Base-by-base conservation (phyloP, 2,888 invertebrate species). In the Galerucella calmariensis region DNA sequence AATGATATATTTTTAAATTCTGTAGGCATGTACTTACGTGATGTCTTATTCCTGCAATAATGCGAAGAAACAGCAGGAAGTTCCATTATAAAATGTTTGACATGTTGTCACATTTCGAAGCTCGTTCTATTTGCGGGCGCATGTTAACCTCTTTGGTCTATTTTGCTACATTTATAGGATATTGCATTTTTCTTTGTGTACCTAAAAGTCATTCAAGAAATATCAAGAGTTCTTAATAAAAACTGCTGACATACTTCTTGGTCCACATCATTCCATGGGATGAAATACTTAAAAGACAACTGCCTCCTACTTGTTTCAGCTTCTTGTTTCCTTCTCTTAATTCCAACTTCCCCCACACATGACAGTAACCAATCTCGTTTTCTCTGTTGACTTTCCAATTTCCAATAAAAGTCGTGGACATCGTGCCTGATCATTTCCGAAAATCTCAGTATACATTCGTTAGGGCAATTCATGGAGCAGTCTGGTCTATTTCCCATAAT, bases 251-350 rank as follows among this genome's bases (percentile, higher is more conserved):
- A 75, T 1, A 78, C 76, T 72, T 72, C 56, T 48, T 24, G 8
- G 48, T 73, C 59, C 2, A 27, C 59, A n/a, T 67, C 73, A 46
- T 73, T 61, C 75, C 75, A 75, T 44, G 63, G 48, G 46, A 75
- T 73, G 24, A 73, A 48, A 48, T 77, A 77, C 46, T 72, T 73
- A 69, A 63, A 75, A 27, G n/a, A n/a, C n/a, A n/a, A n/a, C n/a
- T n/a, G 70, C 74, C 73, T 70, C 73, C 75, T 77, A 56, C 74
- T 76, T 66, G 69, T 69, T 69, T 79, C 80, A 66, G 79, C 82
- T 20, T 78, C 44, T 71, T 27, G 27, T 67, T 61, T 61, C 63
- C 72, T 75, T 56, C 74, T 59, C 77, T 76, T 76, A 5, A 74
- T 58, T 62, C 56, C 70, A 35, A 56, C 56, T 27, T 73, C 73